Percentiles rank a stretch among this genome's conserved stretches.
These are phyloP conservation scores for Poecilia picta DNA, from an alignment of 2,797 vertebrate genomes.

Conservation along the genomic window DNA sequence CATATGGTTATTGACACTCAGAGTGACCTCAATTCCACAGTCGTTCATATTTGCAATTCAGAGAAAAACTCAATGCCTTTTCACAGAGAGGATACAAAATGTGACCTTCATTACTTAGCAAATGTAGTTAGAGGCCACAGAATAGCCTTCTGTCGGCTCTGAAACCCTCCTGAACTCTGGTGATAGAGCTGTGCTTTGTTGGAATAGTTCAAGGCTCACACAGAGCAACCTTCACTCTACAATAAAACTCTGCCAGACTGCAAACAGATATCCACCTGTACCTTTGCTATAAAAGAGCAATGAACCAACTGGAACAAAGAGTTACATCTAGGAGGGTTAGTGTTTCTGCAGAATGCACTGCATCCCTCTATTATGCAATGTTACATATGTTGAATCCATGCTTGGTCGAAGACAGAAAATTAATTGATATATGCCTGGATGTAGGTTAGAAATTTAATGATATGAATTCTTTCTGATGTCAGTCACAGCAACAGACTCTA, in stretches of 20 bases:
- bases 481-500: too few species aligned
- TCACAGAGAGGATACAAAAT: constrained; percentile 30
- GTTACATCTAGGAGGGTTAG: background rate
- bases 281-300: background rate
- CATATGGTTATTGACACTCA: constrained; percentile 38
- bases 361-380: background rate
- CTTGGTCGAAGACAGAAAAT: background rate
- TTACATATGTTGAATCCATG: background rate
- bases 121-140: constrained; percentile 42
- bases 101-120: constrained; percentile 64
- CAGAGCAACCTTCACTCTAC: constrained; percentile 29
- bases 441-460: background rate
- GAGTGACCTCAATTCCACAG: constrained; percentile 52
- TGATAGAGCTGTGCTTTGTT: constrained; percentile 29
- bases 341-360: background rate
- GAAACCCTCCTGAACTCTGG: constrained; percentile 30
- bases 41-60: constrained; percentile 54
- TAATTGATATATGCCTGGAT: background rate
- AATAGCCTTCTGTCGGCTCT: constrained; percentile 30
- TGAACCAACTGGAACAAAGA: background rate
- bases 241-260: constrained; percentile 14
- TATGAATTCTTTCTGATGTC: background rate
- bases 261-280: constrained; percentile 1
- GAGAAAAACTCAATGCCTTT: constrained; percentile 38
- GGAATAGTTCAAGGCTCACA: constrained; percentile 10